Conservation (phyloP, 2,113 vertebrate species). For the Solenodon paradoxus region DNA sequence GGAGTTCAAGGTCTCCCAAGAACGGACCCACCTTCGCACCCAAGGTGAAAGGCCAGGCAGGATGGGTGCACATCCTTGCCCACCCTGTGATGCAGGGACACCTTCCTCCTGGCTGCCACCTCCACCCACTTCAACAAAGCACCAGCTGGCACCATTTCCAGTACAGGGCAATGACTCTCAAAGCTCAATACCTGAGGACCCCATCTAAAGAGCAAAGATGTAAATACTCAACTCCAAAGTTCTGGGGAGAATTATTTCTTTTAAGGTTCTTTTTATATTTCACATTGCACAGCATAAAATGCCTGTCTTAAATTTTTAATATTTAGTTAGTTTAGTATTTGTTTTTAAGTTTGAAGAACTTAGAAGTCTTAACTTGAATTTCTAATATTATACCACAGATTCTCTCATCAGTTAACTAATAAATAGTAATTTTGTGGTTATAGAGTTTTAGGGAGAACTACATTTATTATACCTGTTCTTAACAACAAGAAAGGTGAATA, state of each 20-base stretch:
- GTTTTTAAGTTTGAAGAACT: background rate
- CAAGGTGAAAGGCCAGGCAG: too few relatives aligned
- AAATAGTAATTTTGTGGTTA: background rate
- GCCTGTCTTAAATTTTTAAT: background rate
- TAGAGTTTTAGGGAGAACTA: background rate
- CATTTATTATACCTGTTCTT: background rate
- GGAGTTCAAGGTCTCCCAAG: background rate
- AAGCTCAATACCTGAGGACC: background rate
- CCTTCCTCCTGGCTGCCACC: too few relatives aligned
- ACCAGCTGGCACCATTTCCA: background rate
- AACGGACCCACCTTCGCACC: background rate
- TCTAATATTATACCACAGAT: background rate
- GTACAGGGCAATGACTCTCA: background rate
- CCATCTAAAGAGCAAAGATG: background rate
- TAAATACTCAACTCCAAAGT: background rate
- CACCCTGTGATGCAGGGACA: background rate
- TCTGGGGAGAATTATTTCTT: background rate
- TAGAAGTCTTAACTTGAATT: background rate
- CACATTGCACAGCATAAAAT: background rate
- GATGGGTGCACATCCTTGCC: too few relatives aligned
- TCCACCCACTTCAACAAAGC: background rate
- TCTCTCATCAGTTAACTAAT: background rate
- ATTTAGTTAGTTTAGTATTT: background rate
- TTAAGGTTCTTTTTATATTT: background rate
- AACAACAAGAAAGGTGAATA: background rate